Base-by-base conservation (phyloP, 2,888 invertebrate species). In the Dioctria rufipes region DNA sequence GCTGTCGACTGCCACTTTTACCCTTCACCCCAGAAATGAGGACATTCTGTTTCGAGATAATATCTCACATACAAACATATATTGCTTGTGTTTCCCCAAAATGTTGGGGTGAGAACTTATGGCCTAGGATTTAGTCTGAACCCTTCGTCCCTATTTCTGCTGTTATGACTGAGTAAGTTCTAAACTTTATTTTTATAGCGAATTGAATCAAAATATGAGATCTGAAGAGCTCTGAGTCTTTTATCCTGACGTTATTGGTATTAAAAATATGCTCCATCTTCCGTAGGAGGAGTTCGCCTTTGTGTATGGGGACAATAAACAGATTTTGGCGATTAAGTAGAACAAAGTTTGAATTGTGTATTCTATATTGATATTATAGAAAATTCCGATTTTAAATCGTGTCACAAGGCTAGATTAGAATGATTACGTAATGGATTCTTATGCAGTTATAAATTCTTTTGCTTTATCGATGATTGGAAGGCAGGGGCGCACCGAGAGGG, bases 201-300 rank as follows among this genome's bases (percentile, higher is more conserved):
- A 73, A 73, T 54, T 73, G 73, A 73, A 40, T 73, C 73, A 73
- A 54, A 73, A 73, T 73, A 60, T 73, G 73, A 73, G 73, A 54
- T 40, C 51, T 58, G 60, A 73, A n/a, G 11, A 73, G 58, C 58
- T 73, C 42, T 58, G 42, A 58, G 11, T 61, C 61, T 39, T 58
- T 61, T 61, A 61, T 61, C 61, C 61, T 11, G 6, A 39, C 37
- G 49, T 69, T 69, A 69, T 69, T 69, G 69, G 69, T 51, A 69
- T 69, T 69, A 69, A 69, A 69, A 69, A 69, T 69, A 69, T 69
- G 69, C 69, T 69, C 37, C 69, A 69, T 49, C 9, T 46, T 51
- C 37, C 25, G 49, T 25, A 37, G 6, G 49, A 39, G 37, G 8
- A 37, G 51, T 9, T 5, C 25, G 43, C 49, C 39, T 69, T 69